phyloP scores from a whole-genome alignment of 2,113 vertebrate species.

The Platichthys stellatus region DNA sequence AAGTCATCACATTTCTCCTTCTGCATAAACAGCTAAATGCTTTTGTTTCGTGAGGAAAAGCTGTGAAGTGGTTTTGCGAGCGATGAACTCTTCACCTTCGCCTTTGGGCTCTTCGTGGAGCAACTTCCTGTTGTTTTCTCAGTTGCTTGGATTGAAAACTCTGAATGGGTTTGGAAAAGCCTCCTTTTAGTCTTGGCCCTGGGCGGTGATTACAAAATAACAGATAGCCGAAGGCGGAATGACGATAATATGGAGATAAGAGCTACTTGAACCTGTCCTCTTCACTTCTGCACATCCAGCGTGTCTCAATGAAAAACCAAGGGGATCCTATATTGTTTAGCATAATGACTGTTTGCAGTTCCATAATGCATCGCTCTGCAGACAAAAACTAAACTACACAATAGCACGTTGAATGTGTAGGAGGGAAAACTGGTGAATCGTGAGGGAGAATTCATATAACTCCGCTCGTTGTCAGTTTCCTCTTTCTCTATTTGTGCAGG shows the following conservation, averaged over 20 bases:
- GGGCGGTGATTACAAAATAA: slow-evolving; percentile 61
- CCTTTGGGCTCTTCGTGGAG: slow-evolving; percentile 63
- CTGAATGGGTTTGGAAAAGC: slow-evolving; percentile 63
- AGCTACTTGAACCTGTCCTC: slow-evolving; percentile 54
- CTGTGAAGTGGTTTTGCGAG: slow-evolving; percentile 26
- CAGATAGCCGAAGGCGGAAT: slow-evolving; percentile 49
- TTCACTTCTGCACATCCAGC: slow-evolving; percentile 4
- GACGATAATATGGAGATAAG: slow-evolving; percentile 43
- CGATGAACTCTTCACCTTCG: slow-evolving; percentile 68
- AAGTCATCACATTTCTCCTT: slow-evolving; percentile 16
- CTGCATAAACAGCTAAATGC: background rate
- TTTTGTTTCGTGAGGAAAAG: slow-evolving; percentile 31
- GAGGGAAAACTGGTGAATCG: background rate
- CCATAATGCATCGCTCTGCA: background rate
- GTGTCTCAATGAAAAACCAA: background rate
- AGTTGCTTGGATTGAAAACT: slow-evolving; percentile 59
- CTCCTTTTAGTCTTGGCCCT: slow-evolving; percentile 41
- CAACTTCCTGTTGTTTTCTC: slow-evolving; percentile 75
- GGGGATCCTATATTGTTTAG: slow-evolving; percentile 4
- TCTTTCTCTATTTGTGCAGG: slow-evolving; percentile 63
- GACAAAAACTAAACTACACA: background rate
- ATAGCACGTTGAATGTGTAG: background rate
- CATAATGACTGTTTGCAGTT: slow-evolving; percentile 1
- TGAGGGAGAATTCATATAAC: slow-evolving; percentile 12
- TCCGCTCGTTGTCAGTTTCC: slow-evolving; percentile 59